phyloP scores from a whole-genome alignment of 2,113 vertebrate species.

The Dryoscopus gambensis region DNA sequence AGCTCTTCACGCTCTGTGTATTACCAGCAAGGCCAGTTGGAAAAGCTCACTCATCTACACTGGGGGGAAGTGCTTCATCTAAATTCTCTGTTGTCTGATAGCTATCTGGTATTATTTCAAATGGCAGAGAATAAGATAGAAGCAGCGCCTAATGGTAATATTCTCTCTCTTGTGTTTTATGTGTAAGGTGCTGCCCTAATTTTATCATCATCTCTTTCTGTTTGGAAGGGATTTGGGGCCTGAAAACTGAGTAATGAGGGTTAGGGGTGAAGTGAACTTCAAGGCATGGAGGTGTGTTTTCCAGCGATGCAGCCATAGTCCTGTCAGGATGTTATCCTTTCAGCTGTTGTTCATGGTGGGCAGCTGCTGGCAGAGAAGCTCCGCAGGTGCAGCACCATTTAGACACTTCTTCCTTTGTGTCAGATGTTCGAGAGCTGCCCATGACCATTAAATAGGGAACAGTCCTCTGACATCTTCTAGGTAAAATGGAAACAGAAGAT shows the following conservation, averaged over 20 bases:
- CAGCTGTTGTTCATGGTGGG: neutral
- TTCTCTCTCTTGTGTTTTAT: neutral
- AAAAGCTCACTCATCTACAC: neutral
- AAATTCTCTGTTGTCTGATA: neutral
- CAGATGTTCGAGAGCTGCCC: neutral
- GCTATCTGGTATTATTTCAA: neutral
- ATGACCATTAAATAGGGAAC: neutral
- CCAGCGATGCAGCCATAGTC: rapidly evolving
- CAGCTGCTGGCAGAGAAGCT: neutral
- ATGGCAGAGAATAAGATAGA: neutral
- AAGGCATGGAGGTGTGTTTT: neutral
- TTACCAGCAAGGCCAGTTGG: neutral
- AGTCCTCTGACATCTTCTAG: constrained; percentile 7
- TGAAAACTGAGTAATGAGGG: neutral
- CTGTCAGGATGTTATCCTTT: neutral
- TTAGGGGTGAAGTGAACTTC: neutral
- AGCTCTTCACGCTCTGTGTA: neutral
- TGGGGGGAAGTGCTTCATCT: neutral
- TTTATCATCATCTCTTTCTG: neutral
- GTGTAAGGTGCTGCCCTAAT: neutral
- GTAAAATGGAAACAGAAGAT: constrained; percentile 35
- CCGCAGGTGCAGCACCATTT: constrained; percentile 10
- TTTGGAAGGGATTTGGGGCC: neutral
- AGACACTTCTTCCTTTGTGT: constrained; percentile 28
- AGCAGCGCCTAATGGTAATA: neutral